Evolutionary conservation across 2,888 invertebrate genomes (phyloP), one percentile per base, ranked within the genome.

Genomic region (Tricholauxania praeusta): DNA sequence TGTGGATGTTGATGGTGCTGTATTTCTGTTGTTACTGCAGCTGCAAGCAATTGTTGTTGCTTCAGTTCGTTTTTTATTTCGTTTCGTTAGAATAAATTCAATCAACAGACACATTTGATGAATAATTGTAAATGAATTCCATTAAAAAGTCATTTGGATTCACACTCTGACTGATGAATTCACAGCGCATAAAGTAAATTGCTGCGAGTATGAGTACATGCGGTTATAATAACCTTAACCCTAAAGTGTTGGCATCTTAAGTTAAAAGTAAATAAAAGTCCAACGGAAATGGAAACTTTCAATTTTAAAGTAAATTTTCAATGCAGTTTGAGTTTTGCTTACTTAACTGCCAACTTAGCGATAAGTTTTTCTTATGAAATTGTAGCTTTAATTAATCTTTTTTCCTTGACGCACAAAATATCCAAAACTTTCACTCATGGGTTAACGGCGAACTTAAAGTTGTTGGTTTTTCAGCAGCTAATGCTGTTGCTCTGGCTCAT

Each of bases 101-200:
- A 74, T 76, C 71, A 72, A 55, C 74, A 66, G 51, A 66, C 69
- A 62, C 73, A 74, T 76, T 72, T 72, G 74, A 74, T 74, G 72
- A 73, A 74, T 76, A 76, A 74, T 74, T 71, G 73, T 66, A 70
- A 74, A 73, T 62, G 74, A 73, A 73, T 70, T 73, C 73, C 73
- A 76, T 76, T 76, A 73, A 76, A 74, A 74, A 73, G 76, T 72
- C 74, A 74, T 62, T 53, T 28, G 22, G 47, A 63, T 62, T 52
- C 63, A 52, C 60, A 72, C 49, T 12, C 28, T 55, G 63, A 47
- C 48, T 32, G 39, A 66, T 32, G 39, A 39, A 39, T 39, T 39
- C 39, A 39, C 28, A 28, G 28, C 0, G 10, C 8, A 52, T 10
- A 17, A 17, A 53, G 17, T 17, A 19, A 19, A 22, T 57, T 57